These are phyloP conservation scores for Apodemus agrarius DNA, from an alignment of 2,797 vertebrate genomes.

Conservation along the genomic window DNA sequence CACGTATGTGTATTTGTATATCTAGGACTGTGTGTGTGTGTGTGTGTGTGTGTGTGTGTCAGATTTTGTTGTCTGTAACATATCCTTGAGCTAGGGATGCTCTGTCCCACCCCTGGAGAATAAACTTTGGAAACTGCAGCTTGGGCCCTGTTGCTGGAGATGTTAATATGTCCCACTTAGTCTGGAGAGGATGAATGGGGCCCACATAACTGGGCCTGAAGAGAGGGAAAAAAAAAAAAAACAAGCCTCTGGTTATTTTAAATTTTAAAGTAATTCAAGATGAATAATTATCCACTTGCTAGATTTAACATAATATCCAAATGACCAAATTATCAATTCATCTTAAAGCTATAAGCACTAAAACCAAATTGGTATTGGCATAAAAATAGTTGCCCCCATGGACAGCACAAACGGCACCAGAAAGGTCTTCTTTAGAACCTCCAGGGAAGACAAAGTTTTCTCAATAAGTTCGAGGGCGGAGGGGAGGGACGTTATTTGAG, in stretches of 20 bases:
- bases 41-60: too few relatives aligned
- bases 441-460: background rate
- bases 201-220: background rate
- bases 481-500: background rate
- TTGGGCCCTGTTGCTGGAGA: background rate
- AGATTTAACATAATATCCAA: background rate
- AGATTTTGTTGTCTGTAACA: background rate
- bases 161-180: background rate
- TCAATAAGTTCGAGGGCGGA: background rate
- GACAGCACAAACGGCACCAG: background rate
- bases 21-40: background rate
- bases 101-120: background rate
- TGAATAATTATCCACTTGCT: background rate
- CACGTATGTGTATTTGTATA: background rate
- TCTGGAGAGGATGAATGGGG: background rate
- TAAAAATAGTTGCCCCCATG: background rate
- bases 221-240: too few relatives aligned
- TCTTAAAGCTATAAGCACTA: background rate
- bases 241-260: background rate
- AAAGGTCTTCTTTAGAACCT: conserved; percentile 32
- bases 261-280: conserved; percentile 31
- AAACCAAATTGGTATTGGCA: background rate
- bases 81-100: background rate
- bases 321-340: background rate
- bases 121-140: background rate